Evolutionary conservation across 2,113 vertebrate genomes (phyloP).

Genomic region (Oriolus oriolus): DNA sequence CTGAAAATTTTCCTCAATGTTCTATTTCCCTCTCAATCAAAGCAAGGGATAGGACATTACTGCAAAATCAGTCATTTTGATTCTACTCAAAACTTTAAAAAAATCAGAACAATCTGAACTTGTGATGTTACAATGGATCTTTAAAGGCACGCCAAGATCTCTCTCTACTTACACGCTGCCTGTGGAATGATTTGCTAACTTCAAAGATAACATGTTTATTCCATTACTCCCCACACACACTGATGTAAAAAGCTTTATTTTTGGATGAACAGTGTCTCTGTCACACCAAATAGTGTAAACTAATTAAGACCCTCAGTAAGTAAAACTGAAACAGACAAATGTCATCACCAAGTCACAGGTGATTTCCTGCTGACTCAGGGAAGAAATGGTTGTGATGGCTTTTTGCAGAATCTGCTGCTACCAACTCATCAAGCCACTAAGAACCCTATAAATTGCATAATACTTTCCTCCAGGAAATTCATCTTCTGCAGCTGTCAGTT

Average conservation of each 20-base stretch:
- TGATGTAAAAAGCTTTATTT: background rate
- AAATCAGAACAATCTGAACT: background rate
- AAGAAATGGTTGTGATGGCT: background rate
- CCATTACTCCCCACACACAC: background rate
- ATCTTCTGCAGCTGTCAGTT: background rate
- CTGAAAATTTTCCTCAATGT: background rate
- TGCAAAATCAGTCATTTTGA: background rate
- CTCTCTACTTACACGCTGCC: background rate
- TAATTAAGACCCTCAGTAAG: background rate
- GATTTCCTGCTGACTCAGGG: background rate
- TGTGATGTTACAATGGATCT: background rate
- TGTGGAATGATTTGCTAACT: background rate
- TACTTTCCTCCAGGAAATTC: background rate
- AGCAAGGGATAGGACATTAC: background rate
- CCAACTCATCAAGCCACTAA: background rate
- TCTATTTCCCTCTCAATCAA: background rate
- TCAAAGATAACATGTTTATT: background rate
- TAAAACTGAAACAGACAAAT: background rate
- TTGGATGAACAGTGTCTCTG: background rate
- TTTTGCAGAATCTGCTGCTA: background rate
- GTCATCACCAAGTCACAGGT: background rate
- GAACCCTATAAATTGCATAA: background rate
- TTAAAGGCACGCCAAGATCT: background rate
- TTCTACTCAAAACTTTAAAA: background rate
- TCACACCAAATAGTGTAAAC: background rate